phyloP scores from a whole-genome alignment of 2,888 invertebrate genomes.

The Drosophila aldrichi region DNA sequence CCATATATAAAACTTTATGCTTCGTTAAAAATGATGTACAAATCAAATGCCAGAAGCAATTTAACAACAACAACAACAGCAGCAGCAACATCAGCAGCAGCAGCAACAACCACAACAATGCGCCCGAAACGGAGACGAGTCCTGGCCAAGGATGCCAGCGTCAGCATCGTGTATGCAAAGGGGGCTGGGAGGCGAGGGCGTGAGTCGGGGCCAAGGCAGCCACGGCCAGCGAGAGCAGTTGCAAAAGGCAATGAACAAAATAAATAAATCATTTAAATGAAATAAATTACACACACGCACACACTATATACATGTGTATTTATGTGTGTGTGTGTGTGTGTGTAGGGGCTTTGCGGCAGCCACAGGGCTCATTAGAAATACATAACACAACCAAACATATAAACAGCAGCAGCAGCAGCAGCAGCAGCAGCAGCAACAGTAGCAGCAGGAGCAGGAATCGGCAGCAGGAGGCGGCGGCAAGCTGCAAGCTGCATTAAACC shows the following conservation, averaged over 20 bases:
- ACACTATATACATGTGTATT: conserved; percentile 1
- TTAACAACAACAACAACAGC: conserved; percentile 63
- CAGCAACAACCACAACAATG: conserved; percentile 50
- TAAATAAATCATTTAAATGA: conserved; percentile 81
- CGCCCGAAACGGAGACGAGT: conserved; percentile 27
- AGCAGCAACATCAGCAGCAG: conserved; percentile 3
- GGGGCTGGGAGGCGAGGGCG: not conserved
- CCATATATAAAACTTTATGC: conserved; percentile 67
- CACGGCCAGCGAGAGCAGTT: conserved; percentile 36
- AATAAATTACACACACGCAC: conserved; percentile 60
- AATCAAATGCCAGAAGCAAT: conserved; percentile 80
- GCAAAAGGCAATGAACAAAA: conserved; percentile 72
- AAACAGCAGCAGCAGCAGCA: conserved; percentile 4
- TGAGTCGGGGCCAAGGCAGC: conserved; percentile 11
- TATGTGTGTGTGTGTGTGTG: not conserved
- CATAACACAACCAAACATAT: conserved; percentile 37
- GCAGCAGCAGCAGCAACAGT: not conserved
- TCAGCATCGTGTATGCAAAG: conserved; percentile 11
- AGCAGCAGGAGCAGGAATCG: no score
- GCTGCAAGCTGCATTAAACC: conserved; percentile 16
- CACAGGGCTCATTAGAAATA: conserved; percentile 73
- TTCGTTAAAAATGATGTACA: conserved; percentile 80
- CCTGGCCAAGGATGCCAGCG: conserved; percentile 37
- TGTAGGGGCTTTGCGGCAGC: conserved; percentile 26
- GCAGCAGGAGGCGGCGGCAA: not conserved